Conservation (phyloP, 2,888 invertebrate genomes). For the Lymantria dispar region DNA sequence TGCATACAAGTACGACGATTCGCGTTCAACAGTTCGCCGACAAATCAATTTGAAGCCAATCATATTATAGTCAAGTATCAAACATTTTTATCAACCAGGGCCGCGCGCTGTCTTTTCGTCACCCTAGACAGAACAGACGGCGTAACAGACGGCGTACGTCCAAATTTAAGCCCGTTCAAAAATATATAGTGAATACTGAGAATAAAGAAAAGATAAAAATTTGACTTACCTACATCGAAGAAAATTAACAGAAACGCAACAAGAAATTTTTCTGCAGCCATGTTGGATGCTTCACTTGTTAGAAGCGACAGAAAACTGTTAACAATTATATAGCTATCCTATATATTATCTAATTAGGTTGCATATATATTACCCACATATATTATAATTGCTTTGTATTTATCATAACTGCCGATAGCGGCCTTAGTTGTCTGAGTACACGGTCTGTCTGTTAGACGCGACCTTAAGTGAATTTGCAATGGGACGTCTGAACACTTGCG, state of each 20-base stretch:
- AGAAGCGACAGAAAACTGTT: neutral
- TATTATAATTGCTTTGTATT: slow-evolving; percentile 28
- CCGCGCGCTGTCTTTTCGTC: too few relatives aligned
- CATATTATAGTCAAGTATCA: too few relatives aligned
- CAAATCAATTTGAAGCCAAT: too few relatives aligned
- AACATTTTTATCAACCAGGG: too few relatives aligned
- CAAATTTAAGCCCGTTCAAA: too few relatives aligned
- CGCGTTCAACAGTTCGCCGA: too few relatives aligned
- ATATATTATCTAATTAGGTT: slow-evolving; percentile 10
- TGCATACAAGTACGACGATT: too few relatives aligned
- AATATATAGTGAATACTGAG: too few relatives aligned
- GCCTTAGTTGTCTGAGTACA: slow-evolving; percentile 21
- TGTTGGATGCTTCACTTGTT: neutral
- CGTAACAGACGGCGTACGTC: too few relatives aligned
- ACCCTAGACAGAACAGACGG: too few relatives aligned
- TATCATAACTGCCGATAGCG: slow-evolving; percentile 36
- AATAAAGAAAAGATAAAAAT: too few relatives aligned
- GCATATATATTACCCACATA: slow-evolving; percentile 53
- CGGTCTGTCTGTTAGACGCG: slow-evolving; percentile 14
- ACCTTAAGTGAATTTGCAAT: slow-evolving; percentile 12
- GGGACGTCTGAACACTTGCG: slow-evolving; percentile 8
- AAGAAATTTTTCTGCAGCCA: slow-evolving; percentile 5
- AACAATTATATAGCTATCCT: slow-evolving; percentile 20
- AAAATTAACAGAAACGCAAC: neutral
- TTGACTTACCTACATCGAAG: slow-evolving; percentile 20